Conservation (phyloP, 2,888 invertebrate species). For the Chorisops tibialis region DNA sequence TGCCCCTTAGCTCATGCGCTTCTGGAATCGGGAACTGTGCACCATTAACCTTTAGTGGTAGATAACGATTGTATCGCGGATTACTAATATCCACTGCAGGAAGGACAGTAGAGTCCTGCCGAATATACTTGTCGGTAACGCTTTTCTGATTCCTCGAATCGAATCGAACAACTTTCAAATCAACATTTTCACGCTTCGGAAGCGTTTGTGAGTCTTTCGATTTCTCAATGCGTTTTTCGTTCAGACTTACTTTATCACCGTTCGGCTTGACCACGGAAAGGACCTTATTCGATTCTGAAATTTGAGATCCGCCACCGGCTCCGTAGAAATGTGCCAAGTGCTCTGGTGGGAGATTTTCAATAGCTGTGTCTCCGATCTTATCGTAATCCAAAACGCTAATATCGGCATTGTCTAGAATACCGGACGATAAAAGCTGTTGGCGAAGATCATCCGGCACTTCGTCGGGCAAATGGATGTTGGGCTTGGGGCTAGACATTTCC, state of each 20-base stretch:
- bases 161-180: slow-evolving; percentile 82
- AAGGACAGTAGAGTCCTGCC: slow-evolving; percentile 67
- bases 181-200: slow-evolving; percentile 61
- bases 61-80: slow-evolving; percentile 75
- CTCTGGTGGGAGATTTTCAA: slow-evolving; percentile 80
- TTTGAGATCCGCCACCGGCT: slow-evolving; percentile 74
- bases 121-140: slow-evolving; percentile 69
- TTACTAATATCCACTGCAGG: slow-evolving; percentile 72
- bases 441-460: slow-evolving; percentile 86
- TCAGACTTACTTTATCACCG: slow-evolving; percentile 57
- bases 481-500: slow-evolving; percentile 45
- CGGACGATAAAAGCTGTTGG: slow-evolving; percentile 77
- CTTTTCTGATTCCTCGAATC: slow-evolving; percentile 73
- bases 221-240: slow-evolving; percentile 57
- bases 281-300: slow-evolving; percentile 67
- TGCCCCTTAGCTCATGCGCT: slow-evolving; percentile 68
- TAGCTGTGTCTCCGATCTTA: slow-evolving; percentile 79
- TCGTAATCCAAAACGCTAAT: slow-evolving; percentile 85
- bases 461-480: slow-evolving; percentile 67
- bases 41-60: slow-evolving; percentile 80
- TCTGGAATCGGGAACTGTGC: slow-evolving; percentile 82
- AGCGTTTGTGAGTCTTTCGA: slow-evolving; percentile 43
- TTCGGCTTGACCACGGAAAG: slow-evolving; percentile 64
- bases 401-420: slow-evolving; percentile 82
- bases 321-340: slow-evolving; percentile 82